Conservation (phyloP, 2,888 invertebrate genomes). For the Lycocerus yunnanus region DNA sequence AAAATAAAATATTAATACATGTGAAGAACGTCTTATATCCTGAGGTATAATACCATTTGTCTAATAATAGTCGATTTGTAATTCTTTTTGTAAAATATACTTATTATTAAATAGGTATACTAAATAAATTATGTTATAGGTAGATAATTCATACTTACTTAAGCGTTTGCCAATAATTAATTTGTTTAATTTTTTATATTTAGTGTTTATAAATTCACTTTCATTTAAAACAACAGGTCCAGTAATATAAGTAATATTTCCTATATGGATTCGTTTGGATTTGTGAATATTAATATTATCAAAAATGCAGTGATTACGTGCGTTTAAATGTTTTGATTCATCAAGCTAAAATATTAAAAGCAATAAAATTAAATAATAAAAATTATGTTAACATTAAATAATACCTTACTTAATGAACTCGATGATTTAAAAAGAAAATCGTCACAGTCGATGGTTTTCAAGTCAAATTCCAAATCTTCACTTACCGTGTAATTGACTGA, state of each 20-base stretch:
- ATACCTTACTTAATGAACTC: slow-evolving; percentile 1
- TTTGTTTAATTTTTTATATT: slow-evolving; percentile 18
- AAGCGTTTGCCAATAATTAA: neutral
- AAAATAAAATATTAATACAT: too few relatives aligned
- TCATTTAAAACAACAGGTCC: slow-evolving; percentile 55
- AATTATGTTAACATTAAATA: neutral
- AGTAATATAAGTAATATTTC: slow-evolving; percentile 58
- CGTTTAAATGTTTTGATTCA: neutral
- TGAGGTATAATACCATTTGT: too few relatives aligned
- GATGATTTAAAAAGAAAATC: neutral
- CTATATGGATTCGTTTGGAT: slow-evolving; percentile 57
- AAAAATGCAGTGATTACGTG: slow-evolving; percentile 12
- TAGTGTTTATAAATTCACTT: slow-evolving; percentile 26
- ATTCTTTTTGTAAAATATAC: too few relatives aligned
- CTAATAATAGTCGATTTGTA: too few relatives aligned
- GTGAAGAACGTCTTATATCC: too few relatives aligned
- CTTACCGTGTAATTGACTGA: neutral
- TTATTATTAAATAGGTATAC: too few relatives aligned
- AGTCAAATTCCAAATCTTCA: neutral
- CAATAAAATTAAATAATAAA: neutral
- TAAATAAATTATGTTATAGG: too few relatives aligned
- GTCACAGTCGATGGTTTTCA: neutral
- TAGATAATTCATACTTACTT: neutral
- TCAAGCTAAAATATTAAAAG: neutral
- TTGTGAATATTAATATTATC: slow-evolving; percentile 53